Conservation (phyloP, 1,140 invertebrate species). For the Camponotus vicinus region DNA sequence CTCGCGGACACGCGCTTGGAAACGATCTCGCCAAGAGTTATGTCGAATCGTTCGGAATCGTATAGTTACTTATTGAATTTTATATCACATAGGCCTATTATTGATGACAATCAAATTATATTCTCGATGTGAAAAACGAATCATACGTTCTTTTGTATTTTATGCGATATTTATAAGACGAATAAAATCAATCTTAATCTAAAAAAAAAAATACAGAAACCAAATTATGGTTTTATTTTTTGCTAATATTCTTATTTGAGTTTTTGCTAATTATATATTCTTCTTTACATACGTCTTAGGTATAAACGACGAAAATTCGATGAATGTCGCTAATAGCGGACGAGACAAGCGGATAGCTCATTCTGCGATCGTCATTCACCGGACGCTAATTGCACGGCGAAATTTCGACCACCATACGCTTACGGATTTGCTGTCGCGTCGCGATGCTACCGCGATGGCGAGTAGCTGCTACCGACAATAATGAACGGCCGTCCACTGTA, state of each 20-base stretch:
- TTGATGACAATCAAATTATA: slow-evolving; percentile 13
- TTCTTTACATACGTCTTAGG: neutral
- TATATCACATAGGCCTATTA: slow-evolving; percentile 2
- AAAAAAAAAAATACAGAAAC: neutral
- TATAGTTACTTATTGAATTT: slow-evolving; percentile 63
- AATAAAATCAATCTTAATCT: neutral
- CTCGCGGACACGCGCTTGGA: slow-evolving; percentile 29
- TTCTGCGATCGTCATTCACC: slow-evolving; percentile 79
- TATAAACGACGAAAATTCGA: neutral
- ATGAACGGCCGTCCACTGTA: slow-evolving; percentile 85
- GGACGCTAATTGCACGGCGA: slow-evolving; percentile 81
- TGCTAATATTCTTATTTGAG: neutral
- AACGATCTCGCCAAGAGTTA: slow-evolving; percentile 39
- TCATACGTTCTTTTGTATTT: neutral
- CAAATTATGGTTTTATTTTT: neutral
- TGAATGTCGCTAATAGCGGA: neutral
- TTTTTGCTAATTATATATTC: neutral
- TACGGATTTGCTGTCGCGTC: slow-evolving; percentile 78
- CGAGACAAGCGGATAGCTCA: neutral
- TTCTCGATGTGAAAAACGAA: neutral
- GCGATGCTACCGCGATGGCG: slow-evolving; percentile 68
- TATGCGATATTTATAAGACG: neutral
- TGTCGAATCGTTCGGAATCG: slow-evolving; percentile 67
- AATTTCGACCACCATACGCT: slow-evolving; percentile 75
- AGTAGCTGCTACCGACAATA: slow-evolving; percentile 84